Percentiles rank a stretch among this genome's conserved stretches.
Conservation (phyloP, 2,113 vertebrate genomes). For the Natator depressus region DNA sequence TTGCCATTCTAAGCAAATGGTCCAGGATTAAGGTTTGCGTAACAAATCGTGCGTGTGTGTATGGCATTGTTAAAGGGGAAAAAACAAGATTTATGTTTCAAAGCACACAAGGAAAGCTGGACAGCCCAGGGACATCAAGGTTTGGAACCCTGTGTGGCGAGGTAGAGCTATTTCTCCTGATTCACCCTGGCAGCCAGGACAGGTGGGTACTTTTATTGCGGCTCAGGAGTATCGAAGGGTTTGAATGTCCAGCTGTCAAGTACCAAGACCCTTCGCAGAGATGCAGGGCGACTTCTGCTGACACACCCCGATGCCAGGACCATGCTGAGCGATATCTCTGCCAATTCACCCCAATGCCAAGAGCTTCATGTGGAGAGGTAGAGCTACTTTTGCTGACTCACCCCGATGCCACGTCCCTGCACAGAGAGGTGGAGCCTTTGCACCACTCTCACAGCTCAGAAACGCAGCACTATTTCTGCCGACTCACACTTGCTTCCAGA, state of each 20-base stretch:
- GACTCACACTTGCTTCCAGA: neutral
- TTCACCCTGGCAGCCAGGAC: neutral
- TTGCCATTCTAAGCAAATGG: neutral
- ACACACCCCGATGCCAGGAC: neutral
- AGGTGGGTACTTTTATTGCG: neutral
- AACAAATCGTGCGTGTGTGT: neutral
- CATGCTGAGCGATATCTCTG: neutral
- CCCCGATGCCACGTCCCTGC: neutral
- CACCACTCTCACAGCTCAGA: neutral
- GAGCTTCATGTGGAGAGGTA: too few species aligned
- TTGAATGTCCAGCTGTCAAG: neutral
- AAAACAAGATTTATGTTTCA: neutral
- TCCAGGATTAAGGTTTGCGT: neutral
- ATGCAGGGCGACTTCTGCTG: neutral
- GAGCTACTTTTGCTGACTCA: neutral
- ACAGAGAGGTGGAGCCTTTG: neutral
- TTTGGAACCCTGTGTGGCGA: too few species aligned
- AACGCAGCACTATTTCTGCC: neutral
- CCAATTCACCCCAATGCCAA: neutral
- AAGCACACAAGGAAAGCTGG: neutral
- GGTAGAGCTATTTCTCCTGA: neutral
- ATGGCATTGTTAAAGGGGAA: neutral
- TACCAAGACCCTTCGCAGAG: neutral
- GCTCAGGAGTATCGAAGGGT: neutral
- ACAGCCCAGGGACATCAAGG: neutral